phyloP scores from a whole-genome alignment of 2,113 vertebrate genomes.

The Ochotona princeps region DNA sequence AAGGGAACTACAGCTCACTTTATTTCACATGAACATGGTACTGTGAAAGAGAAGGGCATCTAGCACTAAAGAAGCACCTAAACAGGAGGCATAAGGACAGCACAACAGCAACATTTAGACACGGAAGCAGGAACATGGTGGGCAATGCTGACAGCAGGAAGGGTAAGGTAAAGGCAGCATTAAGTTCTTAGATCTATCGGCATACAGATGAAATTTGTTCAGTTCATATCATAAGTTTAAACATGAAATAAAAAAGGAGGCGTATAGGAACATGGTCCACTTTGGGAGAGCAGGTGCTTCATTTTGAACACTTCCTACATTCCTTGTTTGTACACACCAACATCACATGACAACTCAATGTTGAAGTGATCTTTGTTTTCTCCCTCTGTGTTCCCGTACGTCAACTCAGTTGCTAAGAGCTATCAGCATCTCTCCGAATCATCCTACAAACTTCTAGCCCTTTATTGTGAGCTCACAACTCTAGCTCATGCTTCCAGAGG shows the following conservation, averaged over 20 bases:
- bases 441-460: constrained; percentile 32
- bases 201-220: neutral
- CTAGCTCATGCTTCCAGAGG: neutral
- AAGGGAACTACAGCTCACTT: constrained; percentile 29
- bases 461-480: neutral
- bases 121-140: too few relatives aligned
- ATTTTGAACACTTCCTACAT: neutral
- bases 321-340: neutral
- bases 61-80: constrained; percentile 3
- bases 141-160: too few relatives aligned
- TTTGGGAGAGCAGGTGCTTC: too few relatives aligned
- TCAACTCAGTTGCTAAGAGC: neutral
- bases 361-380: constrained; percentile 1
- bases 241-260: too few relatives aligned
- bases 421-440: neutral
- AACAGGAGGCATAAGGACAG: neutral
- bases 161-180: too few relatives aligned
- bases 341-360: neutral
- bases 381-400: neutral
- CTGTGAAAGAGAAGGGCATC: constrained; percentile 36
- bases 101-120: neutral
- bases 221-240: neutral
- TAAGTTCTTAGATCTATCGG: too few relatives aligned
- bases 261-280: too few relatives aligned
- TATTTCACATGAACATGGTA: neutral